Conservation (phyloP, 2,797 vertebrate genomes). For the Pitangus sulphuratus region DNA sequence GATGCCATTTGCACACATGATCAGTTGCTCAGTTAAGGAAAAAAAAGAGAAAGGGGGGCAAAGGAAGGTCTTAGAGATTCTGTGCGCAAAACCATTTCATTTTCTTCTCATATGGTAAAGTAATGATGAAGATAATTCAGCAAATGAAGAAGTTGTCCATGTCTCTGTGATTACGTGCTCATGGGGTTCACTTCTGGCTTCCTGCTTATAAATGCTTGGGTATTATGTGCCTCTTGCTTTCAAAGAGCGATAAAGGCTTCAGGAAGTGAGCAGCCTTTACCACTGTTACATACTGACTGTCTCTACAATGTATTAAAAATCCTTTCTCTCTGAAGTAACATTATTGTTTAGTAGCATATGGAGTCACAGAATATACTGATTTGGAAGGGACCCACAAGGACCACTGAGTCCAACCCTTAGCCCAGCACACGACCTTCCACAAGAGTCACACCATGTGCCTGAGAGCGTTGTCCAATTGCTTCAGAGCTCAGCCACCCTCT, state of each 20-base stretch:
- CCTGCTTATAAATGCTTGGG: background rate
- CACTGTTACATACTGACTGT: background rate
- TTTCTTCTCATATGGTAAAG: background rate
- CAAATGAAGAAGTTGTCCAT: background rate
- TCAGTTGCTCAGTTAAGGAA: background rate
- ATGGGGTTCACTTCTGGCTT: background rate
- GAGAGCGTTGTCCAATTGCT: background rate
- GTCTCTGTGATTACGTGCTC: background rate
- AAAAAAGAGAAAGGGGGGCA: rapidly evolving
- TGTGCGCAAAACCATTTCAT: background rate
- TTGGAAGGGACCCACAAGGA: background rate
- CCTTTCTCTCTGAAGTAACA: background rate
- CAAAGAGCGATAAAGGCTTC: background rate
- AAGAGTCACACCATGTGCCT: background rate
- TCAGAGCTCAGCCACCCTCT: background rate
- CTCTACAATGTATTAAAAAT: background rate
- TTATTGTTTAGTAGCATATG: background rate
- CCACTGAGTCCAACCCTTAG: background rate
- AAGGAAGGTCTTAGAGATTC: background rate
- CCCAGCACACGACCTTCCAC: background rate
- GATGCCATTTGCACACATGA: background rate
- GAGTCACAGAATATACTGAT: background rate
- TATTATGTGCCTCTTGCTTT: background rate
- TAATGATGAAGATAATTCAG: background rate
- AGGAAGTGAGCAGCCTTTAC: background rate